Evolutionary conservation across 2,888 invertebrate genomes (phyloP).

Genomic region (Leucozona laternaria): DNA sequence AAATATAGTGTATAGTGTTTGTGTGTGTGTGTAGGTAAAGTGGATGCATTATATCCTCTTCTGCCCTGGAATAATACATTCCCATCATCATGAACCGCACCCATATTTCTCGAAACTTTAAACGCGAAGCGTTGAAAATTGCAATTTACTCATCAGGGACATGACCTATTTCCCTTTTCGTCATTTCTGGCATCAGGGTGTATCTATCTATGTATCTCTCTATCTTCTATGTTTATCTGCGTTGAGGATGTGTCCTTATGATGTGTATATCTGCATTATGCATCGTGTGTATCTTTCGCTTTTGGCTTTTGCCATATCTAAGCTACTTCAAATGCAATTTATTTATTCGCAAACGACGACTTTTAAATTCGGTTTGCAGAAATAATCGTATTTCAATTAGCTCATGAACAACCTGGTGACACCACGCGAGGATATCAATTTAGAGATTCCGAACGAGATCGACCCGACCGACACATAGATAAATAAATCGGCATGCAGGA

Average conservation of each 20-base stretch:
- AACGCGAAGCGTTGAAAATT: slow-evolving; percentile 52
- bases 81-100: slow-evolving; percentile 57
- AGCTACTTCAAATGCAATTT: slow-evolving; percentile 68
- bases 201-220: slow-evolving; percentile 5
- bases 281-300: slow-evolving; percentile 13
- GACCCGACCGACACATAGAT: neutral
- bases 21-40: neutral
- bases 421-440: slow-evolving; percentile 56
- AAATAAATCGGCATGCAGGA: neutral
- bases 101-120: slow-evolving; percentile 44
- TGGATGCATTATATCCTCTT: slow-evolving; percentile 19
- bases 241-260: slow-evolving; percentile 3
- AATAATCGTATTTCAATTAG: slow-evolving; percentile 58
- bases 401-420: slow-evolving; percentile 4
- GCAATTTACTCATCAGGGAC: slow-evolving; percentile 66
- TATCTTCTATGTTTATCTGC: no score
- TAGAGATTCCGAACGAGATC: neutral
- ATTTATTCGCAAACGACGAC: slow-evolving; percentile 52
- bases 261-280: neutral
- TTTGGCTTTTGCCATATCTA: slow-evolving; percentile 21
- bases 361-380: slow-evolving; percentile 46
- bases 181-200: slow-evolving; percentile 18
- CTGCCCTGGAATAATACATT: slow-evolving; percentile 49
- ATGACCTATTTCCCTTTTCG: slow-evolving; percentile 53
- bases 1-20: neutral